Evolutionary conservation across 2,113 vertebrate genomes (phyloP).

Genomic region (Trinectes maculatus): DNA sequence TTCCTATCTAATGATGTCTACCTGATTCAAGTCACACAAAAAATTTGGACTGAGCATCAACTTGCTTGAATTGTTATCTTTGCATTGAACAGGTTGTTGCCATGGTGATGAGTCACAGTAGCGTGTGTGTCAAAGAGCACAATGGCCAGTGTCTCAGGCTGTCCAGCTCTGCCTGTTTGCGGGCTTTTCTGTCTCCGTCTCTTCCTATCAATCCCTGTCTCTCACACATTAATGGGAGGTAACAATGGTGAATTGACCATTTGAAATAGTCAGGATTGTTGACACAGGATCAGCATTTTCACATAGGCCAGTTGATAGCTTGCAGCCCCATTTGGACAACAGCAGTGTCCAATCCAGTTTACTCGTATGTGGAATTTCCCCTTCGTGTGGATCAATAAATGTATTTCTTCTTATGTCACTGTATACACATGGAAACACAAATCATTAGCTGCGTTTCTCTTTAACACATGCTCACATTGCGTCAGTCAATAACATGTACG

Average conservation of each 20-base stretch:
- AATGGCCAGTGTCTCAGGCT: conserved; percentile 14
- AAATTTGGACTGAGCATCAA: no score
- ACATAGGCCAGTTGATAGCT: conserved; percentile 22
- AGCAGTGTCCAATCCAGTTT: no score
- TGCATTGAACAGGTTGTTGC: no score
- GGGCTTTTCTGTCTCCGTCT: not conserved
- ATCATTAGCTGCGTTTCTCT: not conserved
- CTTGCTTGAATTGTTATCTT: no score
- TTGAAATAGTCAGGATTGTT: conserved; percentile 30
- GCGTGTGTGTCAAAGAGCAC: conserved; percentile 33
- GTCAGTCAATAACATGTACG: not conserved
- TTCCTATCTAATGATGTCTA: no score
- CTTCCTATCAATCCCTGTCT: not conserved
- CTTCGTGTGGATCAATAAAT: no score
- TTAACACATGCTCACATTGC: not conserved
- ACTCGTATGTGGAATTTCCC: no score
- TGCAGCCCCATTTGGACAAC: not conserved
- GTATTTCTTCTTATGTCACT: not conserved
- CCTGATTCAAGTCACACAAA: no score
- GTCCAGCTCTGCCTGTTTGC: not conserved
- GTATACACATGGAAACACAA: not conserved
- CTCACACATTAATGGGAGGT: not conserved
- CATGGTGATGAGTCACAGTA: conserved; percentile 23
- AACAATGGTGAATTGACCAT: conserved; percentile 33
- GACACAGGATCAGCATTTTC: conserved; percentile 12